Base-by-base conservation (phyloP, 1,140 invertebrate genomes). In the Dreissena polymorpha region DNA sequence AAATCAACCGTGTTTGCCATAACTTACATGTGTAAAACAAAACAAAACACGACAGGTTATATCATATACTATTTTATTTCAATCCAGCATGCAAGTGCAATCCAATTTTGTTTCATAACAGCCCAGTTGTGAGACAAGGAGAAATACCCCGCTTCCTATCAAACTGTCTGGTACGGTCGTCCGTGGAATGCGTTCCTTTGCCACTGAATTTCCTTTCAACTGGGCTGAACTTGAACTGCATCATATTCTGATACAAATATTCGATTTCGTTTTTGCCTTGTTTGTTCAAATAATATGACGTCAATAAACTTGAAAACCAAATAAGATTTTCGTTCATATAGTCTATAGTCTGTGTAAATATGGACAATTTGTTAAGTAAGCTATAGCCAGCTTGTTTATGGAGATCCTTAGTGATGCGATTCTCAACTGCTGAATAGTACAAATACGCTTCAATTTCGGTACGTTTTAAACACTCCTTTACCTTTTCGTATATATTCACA, bases 291-390 rank as follows among this genome's bases (percentile, higher is more conserved):
- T 71, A 10, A 71, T 71, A 50, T 21, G 69, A 71, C 13, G 39
- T 13, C 13, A 71, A n/a, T 7, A 71, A 10, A 2, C 18, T 49
- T 10, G 69, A 71, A 50, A 71, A 71, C 69, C 69, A 71, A 21
- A 71, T 71, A 27, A 71, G 49, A 13, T 71, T 71, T 10, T 71
- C 69, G 29, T 71, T 71, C 6, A 71, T 14, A 49, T 49, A 50
- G 10, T 14, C 12, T 25, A 71, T 71, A 12, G 27, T 71, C 49
- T 71, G 29, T 50, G 69, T 49, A 21, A 71, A 50, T 16, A 71
- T 71, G 27, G 69, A 49, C 12, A 71, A 71, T 49, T 71, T 71
- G 39, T 71, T 71, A 3, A 71, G 12, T 21, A 71, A 50, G n/a
- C 27, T 50, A 21, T 50, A 71, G 51, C 69, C 69, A 16, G 69